Conservation (phyloP, 2,113 vertebrate species). For the Lates calcarifer region DNA sequence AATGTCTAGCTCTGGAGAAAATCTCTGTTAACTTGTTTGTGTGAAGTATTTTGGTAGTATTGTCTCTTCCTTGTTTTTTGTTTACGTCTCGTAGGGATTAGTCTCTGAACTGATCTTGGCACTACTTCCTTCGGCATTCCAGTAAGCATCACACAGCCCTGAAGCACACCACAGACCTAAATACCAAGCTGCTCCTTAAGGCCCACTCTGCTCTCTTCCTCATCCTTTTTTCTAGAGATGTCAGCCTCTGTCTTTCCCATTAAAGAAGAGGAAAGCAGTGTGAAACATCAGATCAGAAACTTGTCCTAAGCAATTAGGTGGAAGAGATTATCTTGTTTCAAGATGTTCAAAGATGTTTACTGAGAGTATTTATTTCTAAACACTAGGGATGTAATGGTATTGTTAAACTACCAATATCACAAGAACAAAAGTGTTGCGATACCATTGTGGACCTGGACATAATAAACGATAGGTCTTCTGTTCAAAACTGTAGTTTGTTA, state of each 20-base stretch:
- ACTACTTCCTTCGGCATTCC: not conserved
- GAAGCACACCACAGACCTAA: not conserved
- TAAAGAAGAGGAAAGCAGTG: not conserved
- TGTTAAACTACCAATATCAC: no score
- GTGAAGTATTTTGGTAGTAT: not conserved
- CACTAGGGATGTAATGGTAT: no score
- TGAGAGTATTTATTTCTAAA: not conserved
- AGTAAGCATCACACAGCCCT: not conserved
- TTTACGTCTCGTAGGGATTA: conserved; percentile 4
- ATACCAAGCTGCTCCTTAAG: conserved; percentile 4
- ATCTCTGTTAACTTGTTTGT: no score
- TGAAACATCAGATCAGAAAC: not conserved
- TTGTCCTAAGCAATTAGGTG: not conserved
- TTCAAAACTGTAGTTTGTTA: no score
- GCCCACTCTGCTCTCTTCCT: not conserved
- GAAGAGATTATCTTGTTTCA: not conserved
- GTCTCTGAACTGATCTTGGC: conserved; percentile 19
- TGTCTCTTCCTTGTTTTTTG: not conserved
- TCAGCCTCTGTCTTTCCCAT: not conserved
- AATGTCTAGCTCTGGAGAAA: no score
- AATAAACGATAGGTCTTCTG: no score
- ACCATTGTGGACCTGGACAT: no score
- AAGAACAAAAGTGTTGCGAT: no score
- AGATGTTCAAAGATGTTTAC: not conserved
- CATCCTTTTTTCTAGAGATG: not conserved